Evolutionary conservation across 2,113 vertebrate genomes (phyloP).

Genomic region (Python bivittatus): DNA sequence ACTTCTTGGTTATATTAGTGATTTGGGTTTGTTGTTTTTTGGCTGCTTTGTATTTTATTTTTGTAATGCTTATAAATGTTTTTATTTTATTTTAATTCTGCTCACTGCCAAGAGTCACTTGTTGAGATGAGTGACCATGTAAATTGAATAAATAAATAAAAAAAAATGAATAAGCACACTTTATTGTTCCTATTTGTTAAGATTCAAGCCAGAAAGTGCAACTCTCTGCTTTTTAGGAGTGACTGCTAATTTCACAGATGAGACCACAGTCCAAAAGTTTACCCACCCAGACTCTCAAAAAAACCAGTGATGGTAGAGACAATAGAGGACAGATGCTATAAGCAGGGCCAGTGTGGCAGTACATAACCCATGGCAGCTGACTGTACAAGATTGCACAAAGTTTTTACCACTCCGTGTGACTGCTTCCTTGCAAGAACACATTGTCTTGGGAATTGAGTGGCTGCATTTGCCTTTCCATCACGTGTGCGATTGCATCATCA

Average conservation of each 20-base stretch:
- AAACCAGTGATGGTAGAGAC: neutral
- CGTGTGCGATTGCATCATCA: neutral
- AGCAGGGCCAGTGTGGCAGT: neutral
- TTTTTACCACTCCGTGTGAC: neutral
- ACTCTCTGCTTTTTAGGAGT: neutral
- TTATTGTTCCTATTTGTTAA: neutral
- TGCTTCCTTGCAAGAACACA: neutral
- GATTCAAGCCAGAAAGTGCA: neutral
- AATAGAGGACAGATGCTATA: neutral
- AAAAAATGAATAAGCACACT: neutral
- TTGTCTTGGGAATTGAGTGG: neutral
- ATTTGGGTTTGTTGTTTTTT: neutral
- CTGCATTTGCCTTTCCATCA: neutral
- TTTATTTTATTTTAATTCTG: neutral
- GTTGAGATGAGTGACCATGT: neutral
- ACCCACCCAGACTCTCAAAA: neutral
- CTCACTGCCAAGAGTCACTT: neutral
- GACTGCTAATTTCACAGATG: neutral
- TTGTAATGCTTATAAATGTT: neutral
- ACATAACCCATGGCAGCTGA: neutral
- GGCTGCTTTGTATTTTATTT: neutral
- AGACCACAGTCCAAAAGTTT: neutral
- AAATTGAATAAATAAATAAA: neutral
- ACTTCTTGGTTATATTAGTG: neutral
- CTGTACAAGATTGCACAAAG: neutral